phyloP scores from a whole-genome alignment of 2,797 vertebrate genomes.

The Pyrocephalus nanus region DNA sequence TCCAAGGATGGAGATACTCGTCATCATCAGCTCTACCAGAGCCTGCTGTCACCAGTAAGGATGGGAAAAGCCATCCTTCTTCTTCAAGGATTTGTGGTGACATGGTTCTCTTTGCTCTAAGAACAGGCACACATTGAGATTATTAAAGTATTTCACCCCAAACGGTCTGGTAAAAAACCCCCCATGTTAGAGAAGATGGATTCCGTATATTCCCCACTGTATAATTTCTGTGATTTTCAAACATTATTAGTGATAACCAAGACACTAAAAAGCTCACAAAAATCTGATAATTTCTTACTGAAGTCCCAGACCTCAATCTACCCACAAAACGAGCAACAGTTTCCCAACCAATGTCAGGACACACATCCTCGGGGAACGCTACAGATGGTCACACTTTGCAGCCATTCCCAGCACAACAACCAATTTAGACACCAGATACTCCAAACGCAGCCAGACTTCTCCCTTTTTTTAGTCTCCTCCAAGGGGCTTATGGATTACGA shows the following conservation, averaged over 20 bases:
- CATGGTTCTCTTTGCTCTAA: neutral
- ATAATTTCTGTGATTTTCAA: neutral
- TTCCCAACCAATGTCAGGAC: neutral
- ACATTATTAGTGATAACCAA: neutral
- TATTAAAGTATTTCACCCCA: neutral
- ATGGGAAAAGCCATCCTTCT: neutral
- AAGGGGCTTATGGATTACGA: neutral
- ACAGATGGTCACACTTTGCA: neutral
- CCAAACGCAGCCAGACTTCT: neutral
- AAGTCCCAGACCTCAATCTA: neutral
- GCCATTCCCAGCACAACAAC: neutral
- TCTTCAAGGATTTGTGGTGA: neutral
- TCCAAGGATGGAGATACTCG: neutral
- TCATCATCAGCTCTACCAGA: neutral
- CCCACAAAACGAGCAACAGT: neutral
- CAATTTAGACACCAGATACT: neutral
- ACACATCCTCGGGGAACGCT: fast-evolving
- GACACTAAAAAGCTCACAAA: neutral
- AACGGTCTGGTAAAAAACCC: neutral
- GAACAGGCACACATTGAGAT: neutral
- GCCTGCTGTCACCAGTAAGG: neutral
- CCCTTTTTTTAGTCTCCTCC: neutral
- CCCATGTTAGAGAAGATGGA: neutral
- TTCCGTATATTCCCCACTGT: neutral
- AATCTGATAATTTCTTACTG: neutral